Base-by-base conservation (phyloP, 2,888 invertebrate genomes). In the Ennomos fuscantarius region DNA sequence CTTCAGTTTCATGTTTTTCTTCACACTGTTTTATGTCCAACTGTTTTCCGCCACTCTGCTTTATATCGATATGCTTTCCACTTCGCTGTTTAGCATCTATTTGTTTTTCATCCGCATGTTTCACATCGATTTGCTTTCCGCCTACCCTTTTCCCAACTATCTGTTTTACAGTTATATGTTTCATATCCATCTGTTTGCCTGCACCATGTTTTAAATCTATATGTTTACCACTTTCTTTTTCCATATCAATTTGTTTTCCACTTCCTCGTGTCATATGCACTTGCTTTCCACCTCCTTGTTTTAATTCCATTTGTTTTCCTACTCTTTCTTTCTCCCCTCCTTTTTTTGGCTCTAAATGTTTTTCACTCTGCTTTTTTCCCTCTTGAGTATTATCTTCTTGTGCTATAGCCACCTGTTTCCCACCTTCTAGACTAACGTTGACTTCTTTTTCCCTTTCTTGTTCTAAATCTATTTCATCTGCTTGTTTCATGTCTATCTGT, bases 221-320 rank as follows among this genome's bases (percentile, higher is more conserved):
- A 0, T 9, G 13, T 39, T 47, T 47, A 5, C 37, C 33, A 15
- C 24, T 9, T 3, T 10, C 24, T 8, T 40, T 40, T 41, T 53
- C 41, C 9, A 31, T 8, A 33, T 52, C 52, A 24, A 34, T 13
- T 12, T 46, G 53, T 32, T 44, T 52, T 37, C 15, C 37, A 15
- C 11, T 6, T 13, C 3, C 39, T 15, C 33, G 37, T 39, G 31
- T 52, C 8, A 15, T 9, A 15, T 47, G 41, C 0, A 31, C 31
- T 12, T 40, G 39, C 35, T 54, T 47, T 13, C 36, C 34, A 13
- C 12, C 10, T 13, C 31, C 42, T 9, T 35, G n/a, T n/a, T 36
- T 42, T 10, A 32, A 8, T n/a, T 37, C 43, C 11, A 42, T 8
- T n/a, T 13, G 8, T 35, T 40, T 35, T 15, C 10, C 40, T 15